Percentiles rank a stretch among this genome's conserved stretches.
Evolutionary conservation across 2,797 vertebrate species (phyloP).

Genomic region (Mus spretus): DNA sequence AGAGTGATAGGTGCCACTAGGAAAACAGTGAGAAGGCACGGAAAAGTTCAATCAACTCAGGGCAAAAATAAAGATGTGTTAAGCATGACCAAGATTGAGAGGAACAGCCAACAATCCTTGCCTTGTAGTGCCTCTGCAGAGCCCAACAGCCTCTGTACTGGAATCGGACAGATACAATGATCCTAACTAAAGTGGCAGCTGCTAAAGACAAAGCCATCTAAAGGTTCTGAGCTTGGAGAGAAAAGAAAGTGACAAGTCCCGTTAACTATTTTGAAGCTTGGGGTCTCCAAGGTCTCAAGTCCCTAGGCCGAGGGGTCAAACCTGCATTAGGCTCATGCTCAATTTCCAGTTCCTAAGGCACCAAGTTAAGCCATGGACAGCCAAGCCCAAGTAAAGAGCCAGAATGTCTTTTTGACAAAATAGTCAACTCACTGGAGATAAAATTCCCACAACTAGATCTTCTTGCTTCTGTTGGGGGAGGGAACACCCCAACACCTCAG

Average conservation of each 20-base stretch:
- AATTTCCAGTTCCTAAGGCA: background rate
- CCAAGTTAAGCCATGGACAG: constrained; percentile 20
- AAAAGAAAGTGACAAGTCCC: background rate
- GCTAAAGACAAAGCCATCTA: background rate
- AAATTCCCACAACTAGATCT: background rate
- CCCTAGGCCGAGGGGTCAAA: background rate
- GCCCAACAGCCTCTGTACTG: background rate
- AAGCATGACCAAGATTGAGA: background rate
- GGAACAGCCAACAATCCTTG: background rate
- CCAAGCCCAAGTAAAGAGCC: constrained; percentile 66
- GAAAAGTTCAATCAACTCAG: background rate
- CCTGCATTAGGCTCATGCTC: background rate
- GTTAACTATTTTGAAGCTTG: background rate
- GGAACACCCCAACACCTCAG: background rate
- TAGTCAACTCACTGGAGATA: constrained; percentile 13
- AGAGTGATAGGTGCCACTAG: constrained; percentile 98
- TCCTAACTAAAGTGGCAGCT: background rate
- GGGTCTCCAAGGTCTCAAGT: background rate
- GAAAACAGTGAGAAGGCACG: constrained; percentile 27
- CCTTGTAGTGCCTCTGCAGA: background rate
- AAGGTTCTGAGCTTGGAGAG: background rate
- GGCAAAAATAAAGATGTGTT: background rate
- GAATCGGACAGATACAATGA: background rate
- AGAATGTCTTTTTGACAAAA: constrained; percentile 62
- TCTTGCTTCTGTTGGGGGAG: background rate